Base-by-base conservation (phyloP, 2,888 invertebrate genomes). In the Pollenia griseotomentosa region DNA sequence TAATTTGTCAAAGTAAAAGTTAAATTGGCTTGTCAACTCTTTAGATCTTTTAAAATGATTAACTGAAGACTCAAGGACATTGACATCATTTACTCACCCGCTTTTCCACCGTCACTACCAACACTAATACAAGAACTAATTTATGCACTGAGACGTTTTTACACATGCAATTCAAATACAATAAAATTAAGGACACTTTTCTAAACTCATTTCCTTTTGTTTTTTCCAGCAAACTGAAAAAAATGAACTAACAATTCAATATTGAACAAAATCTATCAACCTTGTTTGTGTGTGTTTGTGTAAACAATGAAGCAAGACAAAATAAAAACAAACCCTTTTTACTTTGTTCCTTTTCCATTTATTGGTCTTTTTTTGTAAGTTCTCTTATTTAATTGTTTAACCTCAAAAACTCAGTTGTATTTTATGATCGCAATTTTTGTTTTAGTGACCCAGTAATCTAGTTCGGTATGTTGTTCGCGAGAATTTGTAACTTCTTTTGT, bases 1-100 rank as follows among this genome's bases (percentile, higher is more conserved):
- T 74, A 82, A 87, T 78, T 87, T 84, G 87, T 74, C 81, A 87
- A 87, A 63, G 48, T 48, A 74, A 87, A 87, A 87, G 87, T 85
- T 87, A 87, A 87, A 82, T 78, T 78, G 9, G 63, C 16, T 73
- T 68, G 51, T 74, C 84, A 85, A 87, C 87, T 87, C 80, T 81
- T 83, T 83, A 70, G 16, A 86, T 70, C n/a, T 42, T 66, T 65
- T 55, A n/a, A 23, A 66, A 61, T 51, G 74, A 73, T 79, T 74
- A 79, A 66, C 73, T 63, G 40, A 48, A 9, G 16, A 61, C 66
- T 68, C 68, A 80, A 80, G 84, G 84, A 9, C 63, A 16, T 55
- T 74, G 3, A 14, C n/a, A 53, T 53, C 11, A 48, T 16, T 53
- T 33, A 44, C 44, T 53, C 61, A 77, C 46, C 53, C 68, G 33